A percentile compares a stretch with the other conserved stretches of the same genome.
phyloP scores from a whole-genome alignment of 2,113 vertebrate genomes.

The Siniperca chuatsi region DNA sequence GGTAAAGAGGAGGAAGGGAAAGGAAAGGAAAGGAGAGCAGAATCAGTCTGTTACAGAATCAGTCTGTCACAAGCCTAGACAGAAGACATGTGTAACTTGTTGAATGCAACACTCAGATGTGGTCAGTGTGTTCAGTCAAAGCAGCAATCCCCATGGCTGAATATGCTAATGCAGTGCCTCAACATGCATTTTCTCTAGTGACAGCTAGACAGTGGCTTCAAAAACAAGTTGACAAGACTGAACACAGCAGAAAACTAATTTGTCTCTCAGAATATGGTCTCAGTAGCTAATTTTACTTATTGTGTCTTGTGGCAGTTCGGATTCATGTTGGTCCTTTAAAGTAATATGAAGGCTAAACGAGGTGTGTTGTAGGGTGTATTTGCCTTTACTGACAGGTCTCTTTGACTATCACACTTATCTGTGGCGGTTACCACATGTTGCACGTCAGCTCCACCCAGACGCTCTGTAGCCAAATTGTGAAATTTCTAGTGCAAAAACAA shows the following conservation, averaged over 20 bases:
- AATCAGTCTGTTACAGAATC: conserved; percentile 13
- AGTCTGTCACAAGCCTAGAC: conserved; percentile 18
- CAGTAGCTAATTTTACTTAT: neutral
- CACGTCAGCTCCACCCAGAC: neutral
- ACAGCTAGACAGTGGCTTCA: neutral
- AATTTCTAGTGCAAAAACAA: neutral
- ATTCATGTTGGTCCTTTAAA: neutral
- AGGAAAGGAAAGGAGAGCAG: conserved; percentile 12
- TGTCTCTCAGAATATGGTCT: neutral
- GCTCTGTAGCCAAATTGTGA: neutral
- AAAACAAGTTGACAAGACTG: neutral
- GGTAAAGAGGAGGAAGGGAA: neutral
- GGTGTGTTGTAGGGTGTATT: neutral
- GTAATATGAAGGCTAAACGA: neutral
- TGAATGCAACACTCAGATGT: conserved; percentile 28
- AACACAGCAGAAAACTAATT: neutral
- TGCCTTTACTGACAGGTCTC: neutral
- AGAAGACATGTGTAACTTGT: conserved; percentile 37
- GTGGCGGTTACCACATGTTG: too few relatives aligned
- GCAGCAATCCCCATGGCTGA: neutral
- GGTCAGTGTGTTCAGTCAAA: neutral
- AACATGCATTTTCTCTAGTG: neutral
- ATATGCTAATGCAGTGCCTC: conserved; percentile 3
- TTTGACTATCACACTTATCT: neutral
- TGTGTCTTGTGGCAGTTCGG: conserved; percentile 7